phyloP scores from a whole-genome alignment of 2,888 invertebrate species.

The Leptopilina myrica region DNA sequence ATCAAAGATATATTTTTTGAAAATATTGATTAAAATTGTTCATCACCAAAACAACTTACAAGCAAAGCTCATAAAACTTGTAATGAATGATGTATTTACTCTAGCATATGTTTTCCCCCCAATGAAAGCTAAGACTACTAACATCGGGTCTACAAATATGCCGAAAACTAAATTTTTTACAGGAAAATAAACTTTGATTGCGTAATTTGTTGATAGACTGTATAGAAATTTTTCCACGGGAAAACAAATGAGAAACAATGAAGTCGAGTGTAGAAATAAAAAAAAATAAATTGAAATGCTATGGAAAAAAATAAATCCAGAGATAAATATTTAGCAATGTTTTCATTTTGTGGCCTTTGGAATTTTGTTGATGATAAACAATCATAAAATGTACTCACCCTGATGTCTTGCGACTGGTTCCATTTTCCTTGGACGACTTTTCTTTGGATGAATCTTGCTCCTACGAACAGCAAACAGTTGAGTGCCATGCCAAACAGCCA shows the following conservation, averaged over 20 bases:
- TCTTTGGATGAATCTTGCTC: slow-evolving; percentile 75
- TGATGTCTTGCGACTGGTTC: slow-evolving; percentile 78
- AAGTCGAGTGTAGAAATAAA: not conserved
- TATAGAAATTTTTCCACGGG: no score
- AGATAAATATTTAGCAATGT: not conserved
- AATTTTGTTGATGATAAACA: not conserved
- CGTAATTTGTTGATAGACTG: no score
- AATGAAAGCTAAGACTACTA: slow-evolving; percentile 53
- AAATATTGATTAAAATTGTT: slow-evolving; percentile 16
- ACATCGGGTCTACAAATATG: slow-evolving; percentile 71
- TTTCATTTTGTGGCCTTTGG: not conserved
- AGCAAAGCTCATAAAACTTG: not conserved
- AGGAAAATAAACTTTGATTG: no score
- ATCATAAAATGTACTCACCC: slow-evolving; percentile 76
- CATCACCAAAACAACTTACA: slow-evolving; percentile 28
- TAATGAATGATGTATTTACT: slow-evolving; percentile 56
- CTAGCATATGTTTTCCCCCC: slow-evolving; percentile 71
- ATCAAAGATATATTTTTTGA: not conserved
- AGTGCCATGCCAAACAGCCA: slow-evolving; percentile 75
- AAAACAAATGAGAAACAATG: not conserved
- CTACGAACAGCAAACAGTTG: slow-evolving; percentile 76
- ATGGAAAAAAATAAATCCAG: no score
- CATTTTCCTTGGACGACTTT: slow-evolving; percentile 80
- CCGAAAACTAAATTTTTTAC: slow-evolving; percentile 23
- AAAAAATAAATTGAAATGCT: no score